Evolutionary conservation across 2,113 vertebrate genomes (phyloP).

Genomic region (Xiphias gladius): DNA sequence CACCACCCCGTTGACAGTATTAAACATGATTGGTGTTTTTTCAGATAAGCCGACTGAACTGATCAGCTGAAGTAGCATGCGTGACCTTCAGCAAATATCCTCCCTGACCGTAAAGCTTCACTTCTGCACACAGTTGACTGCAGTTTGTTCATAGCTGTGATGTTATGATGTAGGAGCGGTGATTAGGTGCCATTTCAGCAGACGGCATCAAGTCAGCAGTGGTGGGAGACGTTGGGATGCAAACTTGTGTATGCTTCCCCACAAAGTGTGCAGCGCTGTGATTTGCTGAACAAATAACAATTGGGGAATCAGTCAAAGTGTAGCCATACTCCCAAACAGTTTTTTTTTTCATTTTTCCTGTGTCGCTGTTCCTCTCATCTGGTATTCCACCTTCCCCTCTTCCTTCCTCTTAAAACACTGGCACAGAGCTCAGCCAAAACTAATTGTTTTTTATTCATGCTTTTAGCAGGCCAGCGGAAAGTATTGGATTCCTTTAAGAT

Average conservation of each 20-base stretch:
- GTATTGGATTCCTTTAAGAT: slow-evolving; percentile 71
- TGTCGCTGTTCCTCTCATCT: slow-evolving; percentile 43
- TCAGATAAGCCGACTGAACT: not conserved
- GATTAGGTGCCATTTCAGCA: slow-evolving; percentile 21
- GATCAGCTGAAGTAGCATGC: not conserved
- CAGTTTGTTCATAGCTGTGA: slow-evolving; percentile 30
- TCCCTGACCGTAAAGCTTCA: not conserved
- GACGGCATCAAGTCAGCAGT: not conserved
- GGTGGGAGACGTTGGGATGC: slow-evolving; percentile 11
- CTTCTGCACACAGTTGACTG: slow-evolving; percentile 5
- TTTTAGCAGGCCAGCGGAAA: slow-evolving; percentile 62
- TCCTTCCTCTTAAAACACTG: slow-evolving; percentile 49
- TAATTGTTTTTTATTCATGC: slow-evolving; percentile 71
- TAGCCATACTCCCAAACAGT: slow-evolving; percentile 7
- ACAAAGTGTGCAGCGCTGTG: slow-evolving; percentile 25
- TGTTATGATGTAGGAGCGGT: not conserved
- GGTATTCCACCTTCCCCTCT: slow-evolving; percentile 27
- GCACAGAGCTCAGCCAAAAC: slow-evolving; percentile 57
- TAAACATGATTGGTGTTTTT: slow-evolving; percentile 1
- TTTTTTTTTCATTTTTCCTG: slow-evolving; percentile 2
- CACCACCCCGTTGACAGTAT: not conserved
- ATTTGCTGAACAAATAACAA: slow-evolving; percentile 41
- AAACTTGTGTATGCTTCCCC: slow-evolving; percentile 1
- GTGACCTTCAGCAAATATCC: not conserved
- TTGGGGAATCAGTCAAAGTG: slow-evolving; percentile 43